Conservation (phyloP, 2,888 invertebrate genomes). For the Parnassius apollo region DNA sequence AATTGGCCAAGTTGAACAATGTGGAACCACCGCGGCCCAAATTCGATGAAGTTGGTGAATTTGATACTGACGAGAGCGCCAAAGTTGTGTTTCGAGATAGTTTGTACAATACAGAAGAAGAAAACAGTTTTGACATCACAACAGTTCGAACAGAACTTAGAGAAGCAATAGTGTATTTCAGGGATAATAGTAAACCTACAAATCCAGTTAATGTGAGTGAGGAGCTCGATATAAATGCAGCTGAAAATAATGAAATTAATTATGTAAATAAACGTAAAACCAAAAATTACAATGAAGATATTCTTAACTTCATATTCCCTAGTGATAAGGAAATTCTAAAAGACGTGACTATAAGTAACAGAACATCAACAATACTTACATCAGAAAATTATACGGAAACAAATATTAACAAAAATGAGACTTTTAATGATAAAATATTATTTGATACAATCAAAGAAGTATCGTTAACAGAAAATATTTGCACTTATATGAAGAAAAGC, state of each 20-base stretch:
- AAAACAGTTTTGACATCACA: slow-evolving; percentile 1
- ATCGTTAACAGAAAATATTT: slow-evolving; percentile 48
- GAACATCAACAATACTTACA: neutral
- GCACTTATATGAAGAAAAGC: slow-evolving; percentile 51
- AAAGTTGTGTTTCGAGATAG: slow-evolving; percentile 58
- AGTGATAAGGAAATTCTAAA: slow-evolving; percentile 26
- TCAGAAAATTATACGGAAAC: slow-evolving; percentile 17
- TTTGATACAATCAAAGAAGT: slow-evolving; percentile 32
- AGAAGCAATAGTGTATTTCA: slow-evolving; percentile 32
- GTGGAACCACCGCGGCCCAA: slow-evolving; percentile 45
- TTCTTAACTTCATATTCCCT: slow-evolving; percentile 51
- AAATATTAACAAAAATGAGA: slow-evolving; percentile 25
- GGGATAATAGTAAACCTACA: slow-evolving; percentile 30
- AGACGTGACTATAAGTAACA: slow-evolving; percentile 6
- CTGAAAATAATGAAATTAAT: slow-evolving; percentile 10
- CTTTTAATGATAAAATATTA: slow-evolving; percentile 33
- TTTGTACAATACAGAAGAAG: slow-evolving; percentile 23
- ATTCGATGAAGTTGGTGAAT: slow-evolving; percentile 56
- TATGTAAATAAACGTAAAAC: slow-evolving; percentile 24
- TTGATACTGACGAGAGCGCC: slow-evolving; percentile 62
- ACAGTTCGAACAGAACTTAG: slow-evolving; percentile 3
- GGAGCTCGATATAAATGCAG: slow-evolving; percentile 1
- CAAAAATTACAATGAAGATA: slow-evolving; percentile 35
- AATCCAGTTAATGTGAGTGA: slow-evolving; percentile 17
- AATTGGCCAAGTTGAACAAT: slow-evolving; percentile 48